Conservation (phyloP, 2,113 vertebrate species). For the Sminthopsis crassicaudata region DNA sequence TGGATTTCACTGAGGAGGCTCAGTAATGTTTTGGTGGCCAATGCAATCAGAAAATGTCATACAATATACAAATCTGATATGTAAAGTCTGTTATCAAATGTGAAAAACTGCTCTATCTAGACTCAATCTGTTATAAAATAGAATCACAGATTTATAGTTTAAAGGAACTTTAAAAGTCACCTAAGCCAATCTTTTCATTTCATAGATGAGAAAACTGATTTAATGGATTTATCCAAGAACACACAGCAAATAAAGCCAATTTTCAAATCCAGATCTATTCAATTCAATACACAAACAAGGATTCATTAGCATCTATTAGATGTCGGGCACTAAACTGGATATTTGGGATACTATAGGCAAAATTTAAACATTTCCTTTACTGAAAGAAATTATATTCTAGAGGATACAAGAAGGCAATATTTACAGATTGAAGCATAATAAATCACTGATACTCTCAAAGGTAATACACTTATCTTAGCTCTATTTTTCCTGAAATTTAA, state of each 20-base stretch:
- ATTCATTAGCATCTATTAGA: neutral
- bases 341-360: neutral
- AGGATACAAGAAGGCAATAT: neutral
- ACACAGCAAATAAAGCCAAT: neutral
- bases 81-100: neutral
- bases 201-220: neutral
- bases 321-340: neutral
- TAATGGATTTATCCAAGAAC: neutral
- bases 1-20: neutral
- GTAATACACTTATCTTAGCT: conserved; percentile 76
- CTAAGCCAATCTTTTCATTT: neutral
- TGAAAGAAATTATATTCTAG: neutral
- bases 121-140: neutral
- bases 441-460: conserved; percentile 79
- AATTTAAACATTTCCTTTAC: neutral
- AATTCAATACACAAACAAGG: neutral
- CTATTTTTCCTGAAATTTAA: conserved; percentile 73
- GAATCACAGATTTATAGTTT: neutral
- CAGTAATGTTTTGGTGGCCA: neutral
- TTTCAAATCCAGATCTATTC: neutral
- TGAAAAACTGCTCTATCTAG: neutral
- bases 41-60: neutral
- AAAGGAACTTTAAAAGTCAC: neutral
- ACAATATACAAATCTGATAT: neutral
- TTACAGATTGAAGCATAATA: conserved; percentile 74